Base-by-base conservation (phyloP, 92 coral and sea anemone species). In the Actinernus sp. region DNA sequence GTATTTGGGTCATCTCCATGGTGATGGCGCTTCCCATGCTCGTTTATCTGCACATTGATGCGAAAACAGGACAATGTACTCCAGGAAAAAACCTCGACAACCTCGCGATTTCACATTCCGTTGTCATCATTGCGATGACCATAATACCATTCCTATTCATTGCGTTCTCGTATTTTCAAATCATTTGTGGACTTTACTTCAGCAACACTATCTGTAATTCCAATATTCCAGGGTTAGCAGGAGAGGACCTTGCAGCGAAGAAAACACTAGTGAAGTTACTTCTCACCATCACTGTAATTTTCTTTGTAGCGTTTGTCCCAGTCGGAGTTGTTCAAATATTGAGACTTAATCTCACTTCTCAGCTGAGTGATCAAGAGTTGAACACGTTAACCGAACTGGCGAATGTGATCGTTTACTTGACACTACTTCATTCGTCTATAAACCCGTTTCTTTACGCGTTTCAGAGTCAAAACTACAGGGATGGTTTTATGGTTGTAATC, bases 271-370 rank as follows among this genome's bases (percentile, higher is more conserved):
- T 80, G 11, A 72, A 54, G 10, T 61, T 72, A 17, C 74, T 80
- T 22, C 31, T 80, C 18, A 55, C 71, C 9, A 21, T 80, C 20
- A 80, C 87, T 2, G 41, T 49, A 3, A 68, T 60, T 14, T 80
- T 80, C 55, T 80, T 80, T 61, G 30, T 80, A 11, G 74, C 87
- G 0, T 80, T 71, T 56, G 81, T 80, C 3, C 87, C 87, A 9
- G 71, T 71, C 41, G 87, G 87, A 18, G 81, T 80, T 23, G 22
- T 23, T 8, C 10, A 12, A 45, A 45, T 45, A 45, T 23, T 45
- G 18, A n/a, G 52, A 23, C 19, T 45, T 18, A 45, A 45, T 17
- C 52, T 45, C 17, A 45, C 5, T 23, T 4, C 11, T 45, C 5
- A 4, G 5, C 8, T 9, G 5, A 45, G 19, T 23, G 21, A 8